Percentiles rank a stretch among this genome's conserved stretches.
Conservation (phyloP, 2,888 invertebrate genomes). For the Eupithecia dodoneata region DNA sequence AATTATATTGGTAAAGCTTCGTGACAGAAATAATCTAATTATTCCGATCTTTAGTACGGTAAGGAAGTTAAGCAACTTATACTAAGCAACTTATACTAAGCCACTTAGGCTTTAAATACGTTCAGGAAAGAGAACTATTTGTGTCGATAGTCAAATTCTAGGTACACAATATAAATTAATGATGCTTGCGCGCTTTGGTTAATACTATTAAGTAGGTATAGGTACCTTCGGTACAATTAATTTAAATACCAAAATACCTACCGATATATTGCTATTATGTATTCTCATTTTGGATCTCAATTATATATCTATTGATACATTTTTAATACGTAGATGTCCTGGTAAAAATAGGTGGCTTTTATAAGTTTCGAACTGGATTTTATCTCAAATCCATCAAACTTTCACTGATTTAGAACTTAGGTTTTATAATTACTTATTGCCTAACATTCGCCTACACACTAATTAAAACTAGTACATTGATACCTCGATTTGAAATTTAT, state of each 20-base stretch:
- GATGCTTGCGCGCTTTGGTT: too few species aligned
- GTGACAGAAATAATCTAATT: constrained; percentile 17
- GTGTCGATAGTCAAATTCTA: background rate
- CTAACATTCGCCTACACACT: constrained; percentile 23
- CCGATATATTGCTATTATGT: too few species aligned
- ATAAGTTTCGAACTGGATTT: constrained; percentile 23
- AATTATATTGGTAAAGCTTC: constrained; percentile 1
- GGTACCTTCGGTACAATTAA: too few species aligned
- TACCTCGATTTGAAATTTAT: background rate
- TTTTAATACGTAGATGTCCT: background rate
- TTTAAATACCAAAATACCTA: too few species aligned
- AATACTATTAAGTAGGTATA: too few species aligned
- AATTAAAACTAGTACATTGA: constrained; percentile 15
- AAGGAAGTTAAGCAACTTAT: background rate
- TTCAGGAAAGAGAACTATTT: constrained; percentile 11
- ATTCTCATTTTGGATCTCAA: background rate
- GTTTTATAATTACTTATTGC: constrained; percentile 21
- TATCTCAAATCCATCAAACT: constrained; percentile 28
- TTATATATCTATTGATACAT: background rate
- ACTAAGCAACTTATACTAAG: constrained; percentile 5
- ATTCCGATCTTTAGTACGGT: constrained; percentile 6
- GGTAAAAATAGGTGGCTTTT: background rate
- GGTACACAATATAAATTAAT: too few species aligned
- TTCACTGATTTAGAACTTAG: constrained; percentile 23
- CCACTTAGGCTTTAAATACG: constrained; percentile 6